Conservation (phyloP, 2,797 vertebrate genomes). For the Lithobates pipiens region DNA sequence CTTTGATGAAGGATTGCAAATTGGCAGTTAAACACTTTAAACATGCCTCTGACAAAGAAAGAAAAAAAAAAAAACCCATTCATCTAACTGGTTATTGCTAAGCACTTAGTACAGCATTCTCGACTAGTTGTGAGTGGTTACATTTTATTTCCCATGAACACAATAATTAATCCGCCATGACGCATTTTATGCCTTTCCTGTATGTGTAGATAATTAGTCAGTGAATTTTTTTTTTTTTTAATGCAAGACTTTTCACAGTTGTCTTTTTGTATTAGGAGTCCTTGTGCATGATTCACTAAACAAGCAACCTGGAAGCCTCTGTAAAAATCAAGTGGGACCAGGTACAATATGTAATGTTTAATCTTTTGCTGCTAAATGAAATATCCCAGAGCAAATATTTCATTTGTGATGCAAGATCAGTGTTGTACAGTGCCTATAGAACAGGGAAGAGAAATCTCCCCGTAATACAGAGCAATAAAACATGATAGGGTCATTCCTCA, state of each 20-base stretch:
- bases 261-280: constrained; percentile 66
- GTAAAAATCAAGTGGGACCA: constrained; percentile 20
- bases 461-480: too few relatives aligned
- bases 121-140: background rate
- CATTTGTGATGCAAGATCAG: background rate
- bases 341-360: constrained; percentile 5
- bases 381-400: background rate
- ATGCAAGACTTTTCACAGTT: constrained; percentile 57
- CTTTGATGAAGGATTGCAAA: too few relatives aligned
- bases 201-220: constrained; percentile 61
- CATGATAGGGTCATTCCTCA: too few relatives aligned
- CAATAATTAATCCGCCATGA: constrained; percentile 53
- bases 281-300: constrained; percentile 68
- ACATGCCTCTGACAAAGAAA: too few relatives aligned
- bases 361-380: constrained; percentile 4
- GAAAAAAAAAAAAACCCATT: too few relatives aligned
- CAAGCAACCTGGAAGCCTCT: constrained; percentile 63
- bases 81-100: too few relatives aligned
- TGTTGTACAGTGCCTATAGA: background rate
- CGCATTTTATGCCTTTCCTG: constrained; percentile 55
- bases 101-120: too few relatives aligned
- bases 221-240: constrained; percentile 42
- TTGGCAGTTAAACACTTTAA: too few relatives aligned
- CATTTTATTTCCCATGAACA: constrained; percentile 3
- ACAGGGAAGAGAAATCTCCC: too few relatives aligned